Evolutionary conservation across 1,140 invertebrate species (phyloP).

Genomic region (Sycobia sp.): DNA sequence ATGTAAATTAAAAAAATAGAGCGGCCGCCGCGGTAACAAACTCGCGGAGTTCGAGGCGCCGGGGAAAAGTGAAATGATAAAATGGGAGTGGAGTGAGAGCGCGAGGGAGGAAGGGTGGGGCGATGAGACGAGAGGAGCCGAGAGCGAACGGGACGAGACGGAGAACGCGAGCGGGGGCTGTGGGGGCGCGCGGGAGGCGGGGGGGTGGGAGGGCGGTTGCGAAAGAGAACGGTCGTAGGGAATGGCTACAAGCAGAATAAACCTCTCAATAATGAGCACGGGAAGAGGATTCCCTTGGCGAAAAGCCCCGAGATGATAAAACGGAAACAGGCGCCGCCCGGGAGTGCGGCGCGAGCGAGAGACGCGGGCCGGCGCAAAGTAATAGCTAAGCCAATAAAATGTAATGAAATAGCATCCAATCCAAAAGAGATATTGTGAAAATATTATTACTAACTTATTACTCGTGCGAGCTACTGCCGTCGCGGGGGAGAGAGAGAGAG

Average conservation of each 20-base stretch:
- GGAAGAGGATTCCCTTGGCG: slow-evolving; percentile 55
- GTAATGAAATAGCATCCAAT: slow-evolving; percentile 64
- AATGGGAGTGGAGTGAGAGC: background rate
- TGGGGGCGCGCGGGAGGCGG: background rate
- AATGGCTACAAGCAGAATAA: slow-evolving; percentile 59
- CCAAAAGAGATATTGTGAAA: slow-evolving; percentile 61
- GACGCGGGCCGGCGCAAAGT: slow-evolving; percentile 45
- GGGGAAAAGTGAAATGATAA: slow-evolving; percentile 42
- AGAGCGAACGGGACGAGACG: background rate
- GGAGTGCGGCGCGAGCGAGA: slow-evolving; percentile 39
- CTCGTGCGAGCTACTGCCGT: slow-evolving; percentile 45
- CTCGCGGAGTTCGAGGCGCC: slow-evolving; percentile 28
- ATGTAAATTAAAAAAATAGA: slow-evolving; percentile 29
- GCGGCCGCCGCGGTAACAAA: background rate
- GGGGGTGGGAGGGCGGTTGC: slow-evolving; percentile 15
- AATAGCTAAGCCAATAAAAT: slow-evolving; percentile 62
- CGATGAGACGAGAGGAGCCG: background rate
- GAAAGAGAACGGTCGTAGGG: slow-evolving; percentile 36
- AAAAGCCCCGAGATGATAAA: slow-evolving; percentile 61
- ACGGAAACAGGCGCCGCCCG: slow-evolving; percentile 50
- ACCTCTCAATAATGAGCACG: slow-evolving; percentile 61
- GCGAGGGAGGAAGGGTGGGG: background rate
- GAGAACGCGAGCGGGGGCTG: background rate
- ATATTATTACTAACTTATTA: slow-evolving; percentile 64
- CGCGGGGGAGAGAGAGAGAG: slow-evolving; percentile 39